These are phyloP conservation scores for Heliconius charithonia DNA, from an alignment of 2,888 invertebrate genomes.

Conservation along the genomic window DNA sequence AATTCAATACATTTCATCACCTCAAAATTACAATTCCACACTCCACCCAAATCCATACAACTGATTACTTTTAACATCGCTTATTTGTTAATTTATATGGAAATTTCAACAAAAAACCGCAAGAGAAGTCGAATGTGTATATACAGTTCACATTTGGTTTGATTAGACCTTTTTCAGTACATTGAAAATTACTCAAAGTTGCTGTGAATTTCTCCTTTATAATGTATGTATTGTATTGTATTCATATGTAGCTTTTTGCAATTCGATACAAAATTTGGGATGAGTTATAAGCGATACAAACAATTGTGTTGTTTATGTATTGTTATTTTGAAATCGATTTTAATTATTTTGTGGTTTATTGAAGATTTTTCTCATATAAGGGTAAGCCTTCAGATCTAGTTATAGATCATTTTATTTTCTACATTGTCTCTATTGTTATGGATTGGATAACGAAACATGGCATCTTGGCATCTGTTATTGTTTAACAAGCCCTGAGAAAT, in stretches of 20 bases:
- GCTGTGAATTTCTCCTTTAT: constrained; percentile 21
- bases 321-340: constrained; percentile 4
- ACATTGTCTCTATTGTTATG: too few relatives aligned
- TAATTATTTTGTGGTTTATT: background rate
- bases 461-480: too few relatives aligned
- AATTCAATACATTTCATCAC: too few relatives aligned
- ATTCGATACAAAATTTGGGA: constrained; percentile 16
- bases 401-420: too few relatives aligned
- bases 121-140: background rate
- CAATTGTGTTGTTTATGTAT: background rate
- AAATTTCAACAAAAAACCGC: constrained; percentile 13
- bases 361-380: too few relatives aligned
- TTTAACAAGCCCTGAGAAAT: too few relatives aligned
- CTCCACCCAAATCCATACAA: background rate
- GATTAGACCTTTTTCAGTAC: constrained; percentile 51
- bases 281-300: background rate
- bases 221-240: constrained; percentile 28
- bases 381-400: too few relatives aligned
- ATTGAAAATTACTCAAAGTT: constrained; percentile 45
- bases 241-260: constrained; percentile 38
- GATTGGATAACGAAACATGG: too few relatives aligned
- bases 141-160: constrained; percentile 28
- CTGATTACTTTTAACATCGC: constrained; percentile 13
- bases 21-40: too few relatives aligned
- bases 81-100: constrained; percentile 13